Conservation (phyloP, 2,888 invertebrate species). For the Aradus depressus region DNA sequence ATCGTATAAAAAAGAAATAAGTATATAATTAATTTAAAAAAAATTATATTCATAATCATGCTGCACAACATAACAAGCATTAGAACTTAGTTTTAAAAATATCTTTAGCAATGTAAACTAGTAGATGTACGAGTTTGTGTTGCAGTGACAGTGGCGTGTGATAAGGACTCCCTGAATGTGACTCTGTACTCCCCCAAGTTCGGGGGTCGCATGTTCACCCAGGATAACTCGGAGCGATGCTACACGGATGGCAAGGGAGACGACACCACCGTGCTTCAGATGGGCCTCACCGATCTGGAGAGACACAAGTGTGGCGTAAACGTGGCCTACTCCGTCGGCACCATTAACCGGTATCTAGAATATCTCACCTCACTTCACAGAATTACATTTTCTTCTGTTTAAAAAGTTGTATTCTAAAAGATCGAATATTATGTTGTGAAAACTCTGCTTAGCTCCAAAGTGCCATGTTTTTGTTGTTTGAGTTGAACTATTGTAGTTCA, state of each 20-base stretch:
- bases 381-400: no score
- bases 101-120: no score
- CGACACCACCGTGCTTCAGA: constrained; percentile 16
- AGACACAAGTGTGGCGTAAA: constrained; percentile 35
- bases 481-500: no score
- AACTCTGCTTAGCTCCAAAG: no score
- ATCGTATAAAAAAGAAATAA: not conserved
- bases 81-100: no score
- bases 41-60: not conserved
- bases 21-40: not conserved
- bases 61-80: no score
- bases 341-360: constrained; percentile 35
- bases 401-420: no score
- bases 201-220: constrained; percentile 65
- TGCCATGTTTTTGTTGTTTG: no score
- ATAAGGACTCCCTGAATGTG: constrained; percentile 55
- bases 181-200: constrained; percentile 42
- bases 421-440: no score
- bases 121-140: no score
- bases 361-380: not conserved
- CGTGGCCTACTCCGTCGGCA: constrained; percentile 35
- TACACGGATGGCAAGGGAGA: constrained; percentile 46
- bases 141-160: constrained; percentile 68
- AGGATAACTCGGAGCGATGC: constrained; percentile 64
- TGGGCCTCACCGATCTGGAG: constrained; percentile 1